Evolutionary conservation across 2,797 vertebrate species (phyloP).

Genomic region (Borostomias antarcticus): DNA sequence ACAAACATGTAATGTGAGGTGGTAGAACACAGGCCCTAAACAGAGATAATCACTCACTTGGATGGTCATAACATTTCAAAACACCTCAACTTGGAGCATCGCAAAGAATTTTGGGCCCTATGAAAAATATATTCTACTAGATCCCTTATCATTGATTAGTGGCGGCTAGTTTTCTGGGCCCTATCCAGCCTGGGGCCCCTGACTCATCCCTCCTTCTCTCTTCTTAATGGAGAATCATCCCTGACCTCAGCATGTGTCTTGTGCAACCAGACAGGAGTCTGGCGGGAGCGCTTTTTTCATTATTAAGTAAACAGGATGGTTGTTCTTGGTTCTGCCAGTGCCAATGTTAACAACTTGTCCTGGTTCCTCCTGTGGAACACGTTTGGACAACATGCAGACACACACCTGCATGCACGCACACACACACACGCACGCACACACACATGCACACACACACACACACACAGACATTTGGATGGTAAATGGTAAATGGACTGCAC

Average conservation of each 20-base stretch:
- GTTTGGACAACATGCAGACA: background rate
- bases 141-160: no score
- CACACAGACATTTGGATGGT: constrained; percentile 10
- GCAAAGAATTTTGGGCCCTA: no score
- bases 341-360: background rate
- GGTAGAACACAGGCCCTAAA: constrained; percentile 5
- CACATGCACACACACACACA: background rate
- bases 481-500: no score
- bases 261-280: constrained; percentile 13
- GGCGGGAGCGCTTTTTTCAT: constrained; percentile 14
- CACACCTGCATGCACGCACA: background rate
- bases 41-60: constrained; percentile 34
- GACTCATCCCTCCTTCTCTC: no score
- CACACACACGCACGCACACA: background rate
- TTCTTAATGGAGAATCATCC: no score
- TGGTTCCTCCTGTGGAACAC: background rate
- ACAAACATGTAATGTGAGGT: no score
- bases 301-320: constrained; percentile 21
- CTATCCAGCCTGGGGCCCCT: no score
- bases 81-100: no score
- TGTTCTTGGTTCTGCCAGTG: no score
- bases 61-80: constrained; percentile 34
- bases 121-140: no score
- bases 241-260: background rate
- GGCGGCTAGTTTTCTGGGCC: no score